A percentile compares a stretch with the other conserved stretches of the same genome.
phyloP scores from a whole-genome alignment of 2,888 invertebrate species.

The Eurytoma californica region DNA sequence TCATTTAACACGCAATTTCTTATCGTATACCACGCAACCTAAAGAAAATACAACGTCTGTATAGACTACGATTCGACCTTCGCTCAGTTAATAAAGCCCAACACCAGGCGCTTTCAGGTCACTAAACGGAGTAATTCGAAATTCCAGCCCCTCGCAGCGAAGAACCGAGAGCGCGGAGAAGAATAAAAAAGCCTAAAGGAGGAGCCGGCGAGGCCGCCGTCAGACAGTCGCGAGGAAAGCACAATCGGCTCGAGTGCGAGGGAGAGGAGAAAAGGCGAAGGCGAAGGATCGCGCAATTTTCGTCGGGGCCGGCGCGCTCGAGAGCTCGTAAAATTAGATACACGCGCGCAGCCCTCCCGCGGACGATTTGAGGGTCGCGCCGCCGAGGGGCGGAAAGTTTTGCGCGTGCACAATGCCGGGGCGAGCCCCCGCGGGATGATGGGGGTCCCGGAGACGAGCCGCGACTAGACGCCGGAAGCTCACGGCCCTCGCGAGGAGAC shows the following conservation, averaged over 20 bases:
- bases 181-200: constrained; percentile 4
- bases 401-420: constrained; percentile 28
- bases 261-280: constrained; percentile 4
- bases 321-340: constrained; percentile 54
- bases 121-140: not conserved
- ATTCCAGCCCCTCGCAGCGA: not conserved
- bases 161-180: not conserved
- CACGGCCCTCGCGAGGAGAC: constrained; percentile 58
- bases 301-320: constrained; percentile 19
- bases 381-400: constrained; percentile 61
- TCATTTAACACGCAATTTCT: no score
- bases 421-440: constrained; percentile 59
- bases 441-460: constrained; percentile 63
- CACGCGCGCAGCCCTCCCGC: constrained; percentile 1
- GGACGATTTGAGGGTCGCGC: constrained; percentile 16
- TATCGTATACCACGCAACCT: no score
- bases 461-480: constrained; percentile 62
- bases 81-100: no score
- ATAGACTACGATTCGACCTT: no score
- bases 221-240: constrained; percentile 14
- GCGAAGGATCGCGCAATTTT: constrained; percentile 21
- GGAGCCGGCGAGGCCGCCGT: not conserved
- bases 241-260: constrained; percentile 16
- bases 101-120: not conserved
- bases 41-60: no score